A percentile compares a stretch with the other conserved stretches of the same genome.
Conservation (phyloP, 2,888 invertebrate genomes). For the Drosophila infuscata region DNA sequence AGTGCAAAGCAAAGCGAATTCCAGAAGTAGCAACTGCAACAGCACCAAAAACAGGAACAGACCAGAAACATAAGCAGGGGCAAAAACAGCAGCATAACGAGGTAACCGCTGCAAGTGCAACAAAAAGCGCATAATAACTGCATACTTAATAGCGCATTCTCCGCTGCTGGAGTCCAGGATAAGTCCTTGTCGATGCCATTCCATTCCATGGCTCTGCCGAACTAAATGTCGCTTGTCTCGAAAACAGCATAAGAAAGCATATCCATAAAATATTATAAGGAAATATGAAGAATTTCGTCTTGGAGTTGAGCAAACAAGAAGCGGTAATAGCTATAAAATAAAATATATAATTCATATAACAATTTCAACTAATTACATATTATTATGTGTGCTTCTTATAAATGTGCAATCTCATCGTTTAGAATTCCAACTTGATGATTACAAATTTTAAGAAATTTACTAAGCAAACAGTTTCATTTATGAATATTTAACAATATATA, state of each 20-base stretch:
- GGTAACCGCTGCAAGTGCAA: slow-evolving; percentile 69
- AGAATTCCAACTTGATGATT: no score
- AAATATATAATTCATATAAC: not conserved
- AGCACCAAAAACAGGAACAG: slow-evolving; percentile 16
- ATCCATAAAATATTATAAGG: not conserved
- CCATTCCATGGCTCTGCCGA: not conserved
- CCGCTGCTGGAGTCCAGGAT: slow-evolving; percentile 28
- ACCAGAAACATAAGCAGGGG: not conserved
- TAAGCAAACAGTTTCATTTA: not conserved
- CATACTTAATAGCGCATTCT: slow-evolving; percentile 69
- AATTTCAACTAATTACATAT: not conserved
- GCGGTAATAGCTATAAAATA: not conserved
- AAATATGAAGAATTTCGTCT: not conserved
- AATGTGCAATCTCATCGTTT: not conserved
- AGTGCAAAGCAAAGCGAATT: slow-evolving; percentile 66
- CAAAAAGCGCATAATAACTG: slow-evolving; percentile 79
- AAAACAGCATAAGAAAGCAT: not conserved
- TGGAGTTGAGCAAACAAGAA: not conserved
- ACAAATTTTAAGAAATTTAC: not conserved
- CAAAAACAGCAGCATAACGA: slow-evolving; percentile 58
- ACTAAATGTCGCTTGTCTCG: slow-evolving; percentile 44
- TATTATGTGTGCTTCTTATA: not conserved
- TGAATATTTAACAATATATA: not conserved
- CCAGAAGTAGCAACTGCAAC: slow-evolving; percentile 7
- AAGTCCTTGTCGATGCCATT: not conserved